Conservation (phyloP, 2,113 vertebrate genomes). For the Nothobranchius kuhntae region DNA sequence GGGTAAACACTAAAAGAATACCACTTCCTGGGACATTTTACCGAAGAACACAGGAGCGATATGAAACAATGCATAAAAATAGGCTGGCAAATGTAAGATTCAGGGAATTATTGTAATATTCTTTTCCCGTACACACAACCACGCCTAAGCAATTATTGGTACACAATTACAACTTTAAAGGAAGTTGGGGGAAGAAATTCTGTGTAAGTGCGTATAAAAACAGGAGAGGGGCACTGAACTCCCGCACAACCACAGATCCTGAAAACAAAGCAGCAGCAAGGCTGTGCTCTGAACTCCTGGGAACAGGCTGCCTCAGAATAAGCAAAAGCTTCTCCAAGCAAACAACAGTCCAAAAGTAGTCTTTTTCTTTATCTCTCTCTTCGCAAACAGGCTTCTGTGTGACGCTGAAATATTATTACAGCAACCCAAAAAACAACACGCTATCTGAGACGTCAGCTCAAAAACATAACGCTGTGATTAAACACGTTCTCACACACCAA, state of each 20-base stretch:
- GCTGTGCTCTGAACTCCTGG: constrained; percentile 72
- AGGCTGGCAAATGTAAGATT: constrained; percentile 42
- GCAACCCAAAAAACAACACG: constrained; percentile 33
- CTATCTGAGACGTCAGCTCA: constrained; percentile 51
- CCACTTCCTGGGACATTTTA: constrained; percentile 45
- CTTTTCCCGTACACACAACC: constrained; percentile 29
- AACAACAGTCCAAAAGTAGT: constrained; percentile 80
- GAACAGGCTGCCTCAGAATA: constrained; percentile 73
- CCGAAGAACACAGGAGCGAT: constrained; percentile 31
- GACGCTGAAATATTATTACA: constrained; percentile 70
- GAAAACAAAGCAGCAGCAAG: constrained; percentile 67
- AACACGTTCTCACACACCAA: constrained; percentile 56
- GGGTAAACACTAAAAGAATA: constrained; percentile 51
- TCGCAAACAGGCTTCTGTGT: constrained; percentile 71
- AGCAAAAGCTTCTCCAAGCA: constrained; percentile 76
- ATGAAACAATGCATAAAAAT: constrained; percentile 50
- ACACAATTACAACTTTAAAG: constrained; percentile 53
- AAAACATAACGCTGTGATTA: constrained; percentile 47
- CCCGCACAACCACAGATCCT: constrained; percentile 67
- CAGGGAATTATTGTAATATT: constrained; percentile 65
- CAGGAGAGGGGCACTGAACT: constrained; percentile 64
- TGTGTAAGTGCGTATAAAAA: constrained; percentile 47
- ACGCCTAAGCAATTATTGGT: constrained; percentile 40
- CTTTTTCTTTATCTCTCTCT: constrained; percentile 68
- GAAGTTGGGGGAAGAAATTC: constrained; percentile 46